phyloP scores from a whole-genome alignment of 1,140 invertebrate species.

The Neodiprion lecontei region DNA sequence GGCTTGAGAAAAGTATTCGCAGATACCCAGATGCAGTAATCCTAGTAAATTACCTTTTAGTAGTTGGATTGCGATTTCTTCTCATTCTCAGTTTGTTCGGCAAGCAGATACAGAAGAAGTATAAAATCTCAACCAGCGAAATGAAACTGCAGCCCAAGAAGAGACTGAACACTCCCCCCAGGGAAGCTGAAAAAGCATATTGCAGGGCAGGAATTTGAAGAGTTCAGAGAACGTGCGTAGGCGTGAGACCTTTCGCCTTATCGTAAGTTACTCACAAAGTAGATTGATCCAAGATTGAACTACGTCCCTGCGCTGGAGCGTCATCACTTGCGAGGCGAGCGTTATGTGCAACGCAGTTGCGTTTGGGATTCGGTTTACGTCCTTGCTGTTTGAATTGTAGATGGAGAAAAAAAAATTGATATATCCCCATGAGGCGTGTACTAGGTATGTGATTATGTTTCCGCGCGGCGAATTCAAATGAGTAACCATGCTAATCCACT shows the following conservation, averaged over 20 bases:
- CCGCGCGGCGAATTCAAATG: conserved; percentile 37
- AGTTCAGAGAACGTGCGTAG: too few relatives aligned
- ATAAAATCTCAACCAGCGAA: conserved; percentile 58
- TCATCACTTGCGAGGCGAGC: conserved; percentile 67
- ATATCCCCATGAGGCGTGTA: conserved; percentile 21
- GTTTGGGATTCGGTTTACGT: conserved; percentile 52
- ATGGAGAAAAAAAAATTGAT: conserved; percentile 37
- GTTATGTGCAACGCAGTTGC: conserved; percentile 68
- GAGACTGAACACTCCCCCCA: conserved; percentile 62
- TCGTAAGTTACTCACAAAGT: conserved; percentile 44
- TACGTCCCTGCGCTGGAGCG: conserved; percentile 66
- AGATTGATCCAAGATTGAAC: conserved; percentile 52
- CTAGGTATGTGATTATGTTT: conserved; percentile 42
- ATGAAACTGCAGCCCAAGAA: conserved; percentile 62
- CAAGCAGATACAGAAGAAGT: conserved; percentile 42
- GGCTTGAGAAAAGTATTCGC: too few relatives aligned
- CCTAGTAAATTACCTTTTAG: too few relatives aligned
- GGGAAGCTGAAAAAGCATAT: conserved; percentile 52
- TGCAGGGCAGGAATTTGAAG: not conserved
- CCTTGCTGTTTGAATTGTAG: conserved; percentile 45
- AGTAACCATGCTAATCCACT: conserved; percentile 59
- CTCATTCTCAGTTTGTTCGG: not conserved
- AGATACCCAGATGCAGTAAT: too few relatives aligned
- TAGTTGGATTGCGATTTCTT: not conserved
- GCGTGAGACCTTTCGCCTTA: too few relatives aligned